Conservation (phyloP, 2,797 vertebrate genomes). For the Margarornis squamiger region DNA sequence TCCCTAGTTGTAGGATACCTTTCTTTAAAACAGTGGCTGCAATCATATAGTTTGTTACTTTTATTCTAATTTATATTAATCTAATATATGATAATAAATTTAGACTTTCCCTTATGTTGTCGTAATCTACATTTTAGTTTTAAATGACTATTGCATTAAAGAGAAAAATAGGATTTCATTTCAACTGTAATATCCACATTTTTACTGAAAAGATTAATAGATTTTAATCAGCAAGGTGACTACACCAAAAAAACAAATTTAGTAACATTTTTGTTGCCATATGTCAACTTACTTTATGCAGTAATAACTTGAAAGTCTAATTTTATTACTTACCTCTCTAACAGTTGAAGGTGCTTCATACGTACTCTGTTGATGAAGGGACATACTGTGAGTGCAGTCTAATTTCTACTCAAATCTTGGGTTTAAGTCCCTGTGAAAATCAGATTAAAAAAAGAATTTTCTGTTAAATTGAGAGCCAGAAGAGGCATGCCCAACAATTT, state of each 20-base stretch:
- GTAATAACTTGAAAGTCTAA: neutral
- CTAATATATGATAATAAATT: neutral
- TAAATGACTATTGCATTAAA: neutral
- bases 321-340: constrained; percentile 4
- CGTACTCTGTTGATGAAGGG: neutral
- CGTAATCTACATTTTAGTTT: neutral
- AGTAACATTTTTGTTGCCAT: neutral
- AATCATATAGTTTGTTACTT: neutral
- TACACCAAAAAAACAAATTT: neutral
- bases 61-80: neutral
- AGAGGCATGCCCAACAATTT: neutral
- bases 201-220: neutral
- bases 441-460: neutral
- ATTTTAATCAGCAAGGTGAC: neutral
- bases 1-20: neutral
- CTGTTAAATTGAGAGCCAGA: neutral
- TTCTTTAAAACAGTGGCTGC: neutral
- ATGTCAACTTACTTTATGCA: neutral
- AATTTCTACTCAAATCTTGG: neutral
- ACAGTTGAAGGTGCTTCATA: constrained; percentile 1
- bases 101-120: neutral
- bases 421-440: neutral
- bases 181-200: neutral
- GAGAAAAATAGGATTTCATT: neutral
- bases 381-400: neutral